phyloP scores from a whole-genome alignment of 2,888 invertebrate genomes.

The Rhagonycha lutea region DNA sequence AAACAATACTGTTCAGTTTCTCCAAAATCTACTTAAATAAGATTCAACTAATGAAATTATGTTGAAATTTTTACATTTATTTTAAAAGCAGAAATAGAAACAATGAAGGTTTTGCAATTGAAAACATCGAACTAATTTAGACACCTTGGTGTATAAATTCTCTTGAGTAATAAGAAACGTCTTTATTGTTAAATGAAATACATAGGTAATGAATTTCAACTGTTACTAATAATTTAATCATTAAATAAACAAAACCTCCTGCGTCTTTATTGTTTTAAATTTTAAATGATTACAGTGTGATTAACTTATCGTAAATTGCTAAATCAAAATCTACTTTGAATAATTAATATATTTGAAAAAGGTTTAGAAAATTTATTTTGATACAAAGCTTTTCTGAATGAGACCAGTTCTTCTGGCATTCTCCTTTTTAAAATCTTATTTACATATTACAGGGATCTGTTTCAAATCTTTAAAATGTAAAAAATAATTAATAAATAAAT shows the following conservation, averaged over 20 bases:
- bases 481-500: no score
- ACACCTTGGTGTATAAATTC: background rate
- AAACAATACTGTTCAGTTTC: background rate
- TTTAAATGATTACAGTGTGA: background rate
- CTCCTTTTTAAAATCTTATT: no score
- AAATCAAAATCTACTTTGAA: background rate
- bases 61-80: background rate
- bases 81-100: background rate
- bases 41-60: background rate
- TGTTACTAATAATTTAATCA: background rate
- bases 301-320: background rate
- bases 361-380: no score
- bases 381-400: no score
- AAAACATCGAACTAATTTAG: background rate
- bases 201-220: background rate
- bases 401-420: no score
- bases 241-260: background rate
- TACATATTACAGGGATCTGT: no score
- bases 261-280: background rate
- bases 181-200: background rate
- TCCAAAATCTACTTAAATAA: background rate
- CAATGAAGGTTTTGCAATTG: background rate
- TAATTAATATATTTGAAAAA: background rate
- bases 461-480: no score
- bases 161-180: background rate